Conservation (phyloP, 2,797 vertebrate genomes). For the Enteromius mattozi region DNA sequence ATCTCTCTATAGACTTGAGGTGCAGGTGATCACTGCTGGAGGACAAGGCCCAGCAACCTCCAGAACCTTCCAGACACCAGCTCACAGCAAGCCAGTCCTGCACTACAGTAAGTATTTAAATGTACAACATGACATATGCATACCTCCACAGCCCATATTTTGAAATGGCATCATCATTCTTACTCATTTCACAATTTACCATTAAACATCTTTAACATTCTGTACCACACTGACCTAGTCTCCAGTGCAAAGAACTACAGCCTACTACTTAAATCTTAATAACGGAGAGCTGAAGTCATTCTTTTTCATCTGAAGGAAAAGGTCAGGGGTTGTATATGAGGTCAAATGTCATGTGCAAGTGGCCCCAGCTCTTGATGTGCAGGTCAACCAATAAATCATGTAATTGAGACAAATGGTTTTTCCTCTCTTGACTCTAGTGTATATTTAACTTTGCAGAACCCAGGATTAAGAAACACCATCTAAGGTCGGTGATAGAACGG, state of each 20-base stretch:
- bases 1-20: conserved; percentile 87
- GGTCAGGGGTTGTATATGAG: not conserved
- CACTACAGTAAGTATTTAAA: conserved; percentile 74
- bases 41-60: conserved; percentile 86
- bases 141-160: not conserved
- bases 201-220: not conserved
- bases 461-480: conserved; percentile 81
- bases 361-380: conserved; percentile 7
- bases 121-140: not conserved
- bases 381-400: conserved; percentile 35
- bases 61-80: conserved; percentile 85
- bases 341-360: conserved; percentile 22
- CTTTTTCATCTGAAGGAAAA: conserved; percentile 24
- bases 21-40: conserved; percentile 81
- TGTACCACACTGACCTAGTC: not conserved
- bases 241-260: not conserved
- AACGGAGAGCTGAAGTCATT: conserved; percentile 7
- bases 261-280: not conserved
- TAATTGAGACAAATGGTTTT: conserved; percentile 39
- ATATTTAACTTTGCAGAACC: conserved; percentile 72
- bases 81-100: conserved; percentile 63
- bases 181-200: not conserved
- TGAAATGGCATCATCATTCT: not conserved
- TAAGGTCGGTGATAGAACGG: conserved; percentile 77
- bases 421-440: conserved; percentile 11